Base-by-base conservation (phyloP, 2,888 invertebrate species). In the Rhagophthalmus giganteus region DNA sequence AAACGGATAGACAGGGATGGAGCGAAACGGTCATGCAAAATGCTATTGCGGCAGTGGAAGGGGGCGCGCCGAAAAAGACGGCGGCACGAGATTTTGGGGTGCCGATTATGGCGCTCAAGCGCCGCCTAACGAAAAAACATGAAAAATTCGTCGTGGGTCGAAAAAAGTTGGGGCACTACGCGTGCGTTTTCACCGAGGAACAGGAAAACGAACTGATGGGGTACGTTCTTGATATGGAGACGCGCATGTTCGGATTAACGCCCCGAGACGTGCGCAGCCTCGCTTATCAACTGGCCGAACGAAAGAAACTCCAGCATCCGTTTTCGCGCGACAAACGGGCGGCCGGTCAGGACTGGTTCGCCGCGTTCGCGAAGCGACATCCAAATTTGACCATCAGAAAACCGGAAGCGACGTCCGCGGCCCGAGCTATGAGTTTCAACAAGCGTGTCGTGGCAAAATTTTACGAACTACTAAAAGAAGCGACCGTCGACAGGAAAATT, bases 301-400 rank as follows among this genome's bases (percentile, higher is more conserved):
- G 27, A 32, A 54, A 54, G 27, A 39, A 45, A 8, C 51, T 59
- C 11, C 14, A 33, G 9, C 60, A 61, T 44, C 47, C 49, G 9
- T 63, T 61, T 42, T 55, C 55, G 10, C 38, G 38, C 13, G 27
- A 11, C 16, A 39, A 16, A 26, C 44, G 54, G 30, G 27, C 54
- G 11, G 60, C 59, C 8, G 62, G 60, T 33, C 12, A 39, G 27
- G 56, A 59, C 10, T 62, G 56, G 59, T 32, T 57, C 10, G 9
- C 15, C 8, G 16, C 16, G 12, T 58, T 54, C 33, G 8, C 15
- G 11, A 28, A 38, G 8, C 7, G 28, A n/a, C 39, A 27, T 16
- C 39, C 27, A 20, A 7, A 39, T 27, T 12, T 39, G 12, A 8
- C n/a, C 12, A 11, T 39, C 12, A 26, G 39, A 28, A 20, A 12